A percentile compares a stretch with the other conserved stretches of the same genome.
phyloP scores from a whole-genome alignment of 1,140 invertebrate genomes.

The Carcinoscorpius rotundicauda region DNA sequence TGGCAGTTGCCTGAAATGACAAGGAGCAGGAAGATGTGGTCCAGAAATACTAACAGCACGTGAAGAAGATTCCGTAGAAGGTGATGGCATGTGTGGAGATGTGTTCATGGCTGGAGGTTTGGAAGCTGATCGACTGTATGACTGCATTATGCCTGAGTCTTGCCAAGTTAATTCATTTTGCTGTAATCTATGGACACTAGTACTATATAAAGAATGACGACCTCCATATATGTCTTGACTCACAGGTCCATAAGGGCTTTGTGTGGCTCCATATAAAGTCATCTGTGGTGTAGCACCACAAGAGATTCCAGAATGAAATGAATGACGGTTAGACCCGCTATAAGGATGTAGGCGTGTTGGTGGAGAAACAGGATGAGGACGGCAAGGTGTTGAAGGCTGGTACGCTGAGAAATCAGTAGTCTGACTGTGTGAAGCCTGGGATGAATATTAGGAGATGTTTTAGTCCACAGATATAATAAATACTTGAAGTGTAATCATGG shows the following conservation, averaged over 20 bases:
- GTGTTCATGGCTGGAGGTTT: slow-evolving; percentile 7
- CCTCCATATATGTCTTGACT: slow-evolving; percentile 2
- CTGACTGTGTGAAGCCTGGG: slow-evolving; percentile 17
- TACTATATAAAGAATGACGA: too few species aligned
- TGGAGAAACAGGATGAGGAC: slow-evolving; percentile 20
- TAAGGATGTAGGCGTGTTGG: slow-evolving; percentile 18
- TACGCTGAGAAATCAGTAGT: slow-evolving; percentile 19
- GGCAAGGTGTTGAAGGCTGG: slow-evolving; percentile 18
- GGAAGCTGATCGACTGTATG: slow-evolving; percentile 7
- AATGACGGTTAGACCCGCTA: slow-evolving; percentile 10
- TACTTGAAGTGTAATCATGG: too few species aligned
- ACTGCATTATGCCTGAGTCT: not conserved
- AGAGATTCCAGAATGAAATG: slow-evolving; percentile 13
- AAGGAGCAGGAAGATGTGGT: slow-evolving; percentile 6
- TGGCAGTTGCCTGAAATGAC: slow-evolving; percentile 17
- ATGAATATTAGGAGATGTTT: too few species aligned
- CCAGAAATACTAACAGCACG: slow-evolving; percentile 9
- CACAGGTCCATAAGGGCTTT: slow-evolving; percentile 1
- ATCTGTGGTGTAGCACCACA: slow-evolving; percentile 14
- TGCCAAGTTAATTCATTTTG: slow-evolving; percentile 18
- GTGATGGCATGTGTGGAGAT: slow-evolving; percentile 15
- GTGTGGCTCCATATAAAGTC: slow-evolving; percentile 10
- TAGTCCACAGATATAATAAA: too few species aligned
- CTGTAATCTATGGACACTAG: slow-evolving; percentile 10
- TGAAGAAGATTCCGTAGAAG: slow-evolving; percentile 12